Evolutionary conservation across 2,797 vertebrate genomes (phyloP).

Genomic region (Labroides dimidiatus): DNA sequence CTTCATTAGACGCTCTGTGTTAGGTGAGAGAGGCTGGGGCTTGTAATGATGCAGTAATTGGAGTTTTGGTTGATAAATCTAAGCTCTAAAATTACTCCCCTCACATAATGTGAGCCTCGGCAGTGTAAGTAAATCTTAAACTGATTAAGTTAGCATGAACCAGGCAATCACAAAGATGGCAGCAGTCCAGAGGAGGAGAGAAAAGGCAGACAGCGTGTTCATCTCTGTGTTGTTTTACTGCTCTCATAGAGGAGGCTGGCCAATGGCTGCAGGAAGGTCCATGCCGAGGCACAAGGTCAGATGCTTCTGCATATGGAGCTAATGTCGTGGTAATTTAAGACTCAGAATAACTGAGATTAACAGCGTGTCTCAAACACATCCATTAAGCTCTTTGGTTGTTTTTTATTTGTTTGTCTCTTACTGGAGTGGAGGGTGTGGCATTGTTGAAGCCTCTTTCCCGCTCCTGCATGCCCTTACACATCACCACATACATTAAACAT

Average conservation of each 20-base stretch:
- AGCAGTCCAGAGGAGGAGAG: slow-evolving; percentile 93
- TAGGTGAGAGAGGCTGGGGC: slow-evolving; percentile 90
- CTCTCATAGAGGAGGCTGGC: slow-evolving; percentile 70
- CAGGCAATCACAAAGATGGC: slow-evolving; percentile 99
- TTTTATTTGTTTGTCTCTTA: slow-evolving; percentile 83
- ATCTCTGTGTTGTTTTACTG: slow-evolving; percentile 79
- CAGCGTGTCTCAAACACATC: slow-evolving; percentile 90
- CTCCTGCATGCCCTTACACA: slow-evolving; percentile 51
- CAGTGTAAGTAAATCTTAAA: slow-evolving; percentile 99
- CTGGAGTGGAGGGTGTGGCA: slow-evolving; percentile 92
- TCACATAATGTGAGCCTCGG: slow-evolving; percentile 97
- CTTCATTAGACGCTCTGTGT: slow-evolving; percentile 82
- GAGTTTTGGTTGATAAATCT: slow-evolving; percentile 99
- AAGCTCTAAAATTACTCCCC: slow-evolving; percentile 98
- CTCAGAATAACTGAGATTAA: slow-evolving; percentile 95
- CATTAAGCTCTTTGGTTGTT: slow-evolving; percentile 85
- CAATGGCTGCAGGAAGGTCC: slow-evolving; percentile 79
- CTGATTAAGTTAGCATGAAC: slow-evolving; percentile 99
- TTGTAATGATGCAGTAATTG: slow-evolving; percentile 97
- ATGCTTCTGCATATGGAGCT: slow-evolving; percentile 75
- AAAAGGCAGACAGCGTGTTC: slow-evolving; percentile 65
- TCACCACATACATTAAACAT: slow-evolving; percentile 39
- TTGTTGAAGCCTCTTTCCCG: slow-evolving; percentile 73
- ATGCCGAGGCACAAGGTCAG: slow-evolving; percentile 79
- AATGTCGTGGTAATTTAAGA: slow-evolving; percentile 92